Evolutionary conservation across 2,888 invertebrate species (phyloP).

Genomic region (Apodemia arnacis): DNA sequence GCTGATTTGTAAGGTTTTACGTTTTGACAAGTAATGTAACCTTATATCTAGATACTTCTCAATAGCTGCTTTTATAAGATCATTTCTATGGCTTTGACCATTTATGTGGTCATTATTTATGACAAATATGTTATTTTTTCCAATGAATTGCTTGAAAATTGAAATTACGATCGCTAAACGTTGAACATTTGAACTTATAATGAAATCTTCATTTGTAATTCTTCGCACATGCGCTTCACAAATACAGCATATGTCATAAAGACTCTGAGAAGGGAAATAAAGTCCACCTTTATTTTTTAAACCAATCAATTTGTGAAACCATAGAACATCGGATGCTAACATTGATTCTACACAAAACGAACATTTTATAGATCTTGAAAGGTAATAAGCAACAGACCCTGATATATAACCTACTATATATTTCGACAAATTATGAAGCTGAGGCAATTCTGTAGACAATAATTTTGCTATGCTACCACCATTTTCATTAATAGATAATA

Average conservation of each 20-base stretch:
- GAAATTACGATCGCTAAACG: background rate
- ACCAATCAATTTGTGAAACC: constrained; percentile 21
- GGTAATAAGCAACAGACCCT: constrained; percentile 3
- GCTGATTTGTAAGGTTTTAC: no score
- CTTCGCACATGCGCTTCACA: constrained; percentile 25
- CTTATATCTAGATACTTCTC: constrained; percentile 23
- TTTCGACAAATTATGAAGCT: background rate
- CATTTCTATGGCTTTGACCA: constrained; percentile 13
- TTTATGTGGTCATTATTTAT: background rate
- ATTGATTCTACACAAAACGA: constrained; percentile 19
- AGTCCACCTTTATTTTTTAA: constrained; percentile 35
- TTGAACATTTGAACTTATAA: constrained; percentile 13
- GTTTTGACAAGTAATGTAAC: background rate
- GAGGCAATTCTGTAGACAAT: no score
- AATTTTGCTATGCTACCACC: no score
- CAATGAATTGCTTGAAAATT: constrained; percentile 17
- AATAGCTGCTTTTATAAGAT: constrained; percentile 28
- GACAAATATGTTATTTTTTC: constrained; percentile 28
- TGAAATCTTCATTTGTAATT: constrained; percentile 14
- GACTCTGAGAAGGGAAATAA: constrained; percentile 22
- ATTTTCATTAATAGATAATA: no score
- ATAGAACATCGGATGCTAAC: background rate
- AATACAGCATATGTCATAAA: constrained; percentile 20
- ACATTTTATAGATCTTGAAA: constrained; percentile 20
- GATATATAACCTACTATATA: constrained; percentile 9